Base-by-base conservation (phyloP, 2,113 vertebrate genomes). In the Mormyrus lacerda region DNA sequence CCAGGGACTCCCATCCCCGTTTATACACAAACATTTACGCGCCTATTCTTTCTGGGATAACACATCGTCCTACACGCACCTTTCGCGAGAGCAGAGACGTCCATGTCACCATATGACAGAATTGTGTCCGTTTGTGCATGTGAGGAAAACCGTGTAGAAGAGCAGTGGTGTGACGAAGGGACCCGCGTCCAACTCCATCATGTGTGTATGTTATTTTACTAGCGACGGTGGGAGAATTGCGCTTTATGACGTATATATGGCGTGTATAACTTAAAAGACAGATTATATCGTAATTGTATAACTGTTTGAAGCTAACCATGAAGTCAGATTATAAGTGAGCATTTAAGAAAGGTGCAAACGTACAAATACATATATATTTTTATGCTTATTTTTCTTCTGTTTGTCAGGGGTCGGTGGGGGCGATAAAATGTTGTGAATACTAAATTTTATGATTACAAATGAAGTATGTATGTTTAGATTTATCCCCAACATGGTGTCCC, bases 221-320 rank as follows among this genome's bases (percentile, higher is more conserved):
- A 93, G 94, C 82, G 17, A 44, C 17, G 95, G 96, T 96, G 11
- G 95, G 94, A 91, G 93, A 96, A 94, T 96, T 96, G 96, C 96
- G 96, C 96, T 95, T 94, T 97, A 96, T 94, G 94, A 96, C 97
- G 97, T 98, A 97, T 98, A 98, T 95, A 98, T 96, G 96, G 97
- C 95, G 95, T 42, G 97, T 98, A 97, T 98, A 98, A 98, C 98
- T 97, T 98, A 97, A 97, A 97, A 94, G 95, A 94, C 93, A 96
- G 95, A 95, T 96, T 97, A 94, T 97, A 91, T 96, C 94, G 97
- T 98, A 97, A 97, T 95, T 97, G 97, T 98, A 97, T 94, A 95
- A 96, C 96, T 96, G 96, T 97, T 96, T 95, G 94, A 93, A 94
- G 94, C 95, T 95, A 94, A 94, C 93, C 93, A 93, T 90, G 91